A percentile compares a stretch with the other conserved stretches of the same genome.
Conservation (phyloP, 2,888 invertebrate species). For the Lumbricus terrestris region DNA sequence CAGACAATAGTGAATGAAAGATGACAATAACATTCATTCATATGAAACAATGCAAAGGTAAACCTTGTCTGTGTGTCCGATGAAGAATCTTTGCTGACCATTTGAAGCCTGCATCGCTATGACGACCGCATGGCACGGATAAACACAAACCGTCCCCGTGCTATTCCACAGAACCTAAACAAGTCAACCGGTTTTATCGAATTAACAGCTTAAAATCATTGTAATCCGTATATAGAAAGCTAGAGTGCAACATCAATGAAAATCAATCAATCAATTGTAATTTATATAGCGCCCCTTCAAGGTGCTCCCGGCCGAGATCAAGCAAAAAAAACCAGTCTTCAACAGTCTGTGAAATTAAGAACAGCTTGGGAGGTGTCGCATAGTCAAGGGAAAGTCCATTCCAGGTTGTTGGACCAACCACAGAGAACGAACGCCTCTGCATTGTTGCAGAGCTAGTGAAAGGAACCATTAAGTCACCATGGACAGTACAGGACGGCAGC, state of each 20-base stretch:
- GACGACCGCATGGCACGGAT: constrained; percentile 57
- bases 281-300: no score
- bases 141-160: constrained; percentile 51
- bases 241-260: background rate
- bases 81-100: constrained; percentile 57
- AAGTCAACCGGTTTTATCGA: background rate
- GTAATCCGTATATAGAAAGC: background rate
- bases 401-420: no score
- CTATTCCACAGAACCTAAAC: constrained; percentile 53
- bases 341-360: no score
- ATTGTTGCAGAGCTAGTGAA: no score
- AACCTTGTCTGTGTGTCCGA: constrained; percentile 59
- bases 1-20: background rate
- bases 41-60: background rate
- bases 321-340: no score
- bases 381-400: no score
- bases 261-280: no score
- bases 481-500: no score
- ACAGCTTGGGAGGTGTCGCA: no score
- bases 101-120: constrained; percentile 54
- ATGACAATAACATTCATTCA: background rate
- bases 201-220: background rate
- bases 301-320: no score
- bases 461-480: no score
- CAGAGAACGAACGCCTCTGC: no score